Conservation (phyloP, 2,113 vertebrate genomes). For the Stigmatopora nigra region DNA sequence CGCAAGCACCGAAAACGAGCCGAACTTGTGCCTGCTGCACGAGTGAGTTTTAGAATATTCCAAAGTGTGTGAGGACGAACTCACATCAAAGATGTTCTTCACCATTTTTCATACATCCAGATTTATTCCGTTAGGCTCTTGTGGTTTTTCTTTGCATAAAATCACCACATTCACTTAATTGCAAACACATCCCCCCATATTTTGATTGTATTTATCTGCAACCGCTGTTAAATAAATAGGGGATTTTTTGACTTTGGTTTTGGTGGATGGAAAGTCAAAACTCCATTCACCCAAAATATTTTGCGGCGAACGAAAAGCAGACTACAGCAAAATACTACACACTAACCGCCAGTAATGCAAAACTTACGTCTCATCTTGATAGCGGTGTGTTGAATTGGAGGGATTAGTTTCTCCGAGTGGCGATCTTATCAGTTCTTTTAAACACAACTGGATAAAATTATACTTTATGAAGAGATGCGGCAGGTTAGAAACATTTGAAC, state of each 20-base stretch:
- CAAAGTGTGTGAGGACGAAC: conserved; percentile 30
- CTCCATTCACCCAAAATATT: conserved; percentile 6
- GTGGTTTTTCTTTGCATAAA: conserved; percentile 27
- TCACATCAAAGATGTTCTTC: conserved; percentile 32
- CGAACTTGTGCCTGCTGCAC: conserved; percentile 36
- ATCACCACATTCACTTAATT: conserved; percentile 38
- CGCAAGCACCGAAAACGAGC: conserved; percentile 42
- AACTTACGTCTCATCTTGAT: conserved; percentile 40
- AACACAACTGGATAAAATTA: conserved; percentile 35
- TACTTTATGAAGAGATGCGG: conserved; percentile 31
- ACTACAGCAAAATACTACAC: conserved; percentile 32
- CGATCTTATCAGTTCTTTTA: conserved; percentile 29
- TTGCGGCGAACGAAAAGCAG: conserved; percentile 14
- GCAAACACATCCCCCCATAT: conserved; percentile 32
- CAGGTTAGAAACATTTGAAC: conserved; percentile 37
- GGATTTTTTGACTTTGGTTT: conserved; percentile 4
- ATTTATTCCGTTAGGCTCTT: conserved; percentile 36
- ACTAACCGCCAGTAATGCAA: conserved; percentile 20
- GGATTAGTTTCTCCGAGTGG: conserved; percentile 16
- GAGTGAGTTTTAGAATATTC: conserved; percentile 41
- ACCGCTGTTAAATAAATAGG: conserved; percentile 19
- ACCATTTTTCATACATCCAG: conserved; percentile 22
- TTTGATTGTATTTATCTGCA: conserved; percentile 10
- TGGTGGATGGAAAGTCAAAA: conserved; percentile 11
- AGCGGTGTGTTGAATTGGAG: conserved; percentile 26